phyloP scores from a whole-genome alignment of 2,888 invertebrate species.

The Altica lythri region DNA sequence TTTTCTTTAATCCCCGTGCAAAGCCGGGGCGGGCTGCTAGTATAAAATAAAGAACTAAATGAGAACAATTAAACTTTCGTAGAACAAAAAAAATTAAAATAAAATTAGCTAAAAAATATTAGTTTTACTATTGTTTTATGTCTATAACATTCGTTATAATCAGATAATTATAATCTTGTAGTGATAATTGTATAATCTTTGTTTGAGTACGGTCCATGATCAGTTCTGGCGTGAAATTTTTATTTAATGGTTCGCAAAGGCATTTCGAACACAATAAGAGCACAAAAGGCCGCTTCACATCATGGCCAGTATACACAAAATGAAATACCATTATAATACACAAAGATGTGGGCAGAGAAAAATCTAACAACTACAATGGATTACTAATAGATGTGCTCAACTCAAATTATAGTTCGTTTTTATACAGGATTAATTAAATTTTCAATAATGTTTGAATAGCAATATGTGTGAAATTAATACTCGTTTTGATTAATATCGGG shows the following conservation, averaged over 20 bases:
- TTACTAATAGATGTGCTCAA: conserved; percentile 35
- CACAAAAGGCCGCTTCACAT: conserved; percentile 31
- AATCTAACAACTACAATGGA: conserved; percentile 31
- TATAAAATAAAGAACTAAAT: too few relatives aligned
- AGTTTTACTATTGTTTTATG: too few relatives aligned
- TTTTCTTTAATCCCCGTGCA: too few relatives aligned
- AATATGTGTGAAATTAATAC: conserved; percentile 19
- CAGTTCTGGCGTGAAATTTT: conserved; percentile 37
- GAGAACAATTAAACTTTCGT: too few relatives aligned
- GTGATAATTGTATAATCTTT: too few relatives aligned
- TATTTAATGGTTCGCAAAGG: conserved; percentile 39
- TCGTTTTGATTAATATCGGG: too few relatives aligned
- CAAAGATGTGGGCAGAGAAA: conserved; percentile 31
- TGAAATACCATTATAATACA: conserved; percentile 34
- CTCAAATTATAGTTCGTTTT: conserved; percentile 25
- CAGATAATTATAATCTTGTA: too few relatives aligned
- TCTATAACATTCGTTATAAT: too few relatives aligned
- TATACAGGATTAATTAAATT: conserved; percentile 28
- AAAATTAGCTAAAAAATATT: too few relatives aligned
- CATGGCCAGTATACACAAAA: conserved; percentile 32
- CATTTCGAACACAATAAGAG: conserved; percentile 31
- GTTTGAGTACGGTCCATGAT: conserved; percentile 36
- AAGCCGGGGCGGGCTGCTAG: too few relatives aligned
- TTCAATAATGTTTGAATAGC: conserved; percentile 23
- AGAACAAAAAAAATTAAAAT: too few relatives aligned